Conservation (phyloP, 37 sponge, comb jelly and placozoan genomes). For the Agelas oroides region DNA sequence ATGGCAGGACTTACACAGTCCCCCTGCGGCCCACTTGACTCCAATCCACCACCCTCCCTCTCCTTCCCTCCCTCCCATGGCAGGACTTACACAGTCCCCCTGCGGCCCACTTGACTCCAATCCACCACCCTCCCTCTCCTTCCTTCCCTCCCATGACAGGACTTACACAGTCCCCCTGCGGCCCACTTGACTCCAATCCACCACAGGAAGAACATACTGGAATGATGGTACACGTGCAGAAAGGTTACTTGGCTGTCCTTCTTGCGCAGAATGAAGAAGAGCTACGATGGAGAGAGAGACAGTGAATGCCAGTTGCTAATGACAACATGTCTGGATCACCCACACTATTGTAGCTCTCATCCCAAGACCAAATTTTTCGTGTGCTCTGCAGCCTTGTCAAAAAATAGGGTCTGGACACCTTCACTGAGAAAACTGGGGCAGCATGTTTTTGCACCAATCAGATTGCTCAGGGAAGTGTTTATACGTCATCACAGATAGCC, state of each 20-base stretch:
- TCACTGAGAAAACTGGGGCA: too few species aligned
- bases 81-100: constrained; percentile 92
- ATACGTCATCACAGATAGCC: too few species aligned
- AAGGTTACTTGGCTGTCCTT: constrained; percentile 93
- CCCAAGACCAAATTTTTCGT: too few species aligned
- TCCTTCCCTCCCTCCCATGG: too few species aligned
- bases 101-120: constrained; percentile 95
- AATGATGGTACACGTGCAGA: constrained; percentile 96
- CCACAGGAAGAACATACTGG: constrained; percentile 93
- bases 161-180: constrained; percentile 94
- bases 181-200: constrained; percentile 98
- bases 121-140: too few species aligned
- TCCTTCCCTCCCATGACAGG: too few species aligned
- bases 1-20: constrained; percentile 91
- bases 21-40: constrained; percentile 94
- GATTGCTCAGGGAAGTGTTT: too few species aligned
- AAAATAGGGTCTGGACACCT: too few species aligned
- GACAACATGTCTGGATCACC: neutral
- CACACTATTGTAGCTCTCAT: neutral
- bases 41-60: constrained; percentile 99
- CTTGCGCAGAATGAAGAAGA: constrained; percentile 95
- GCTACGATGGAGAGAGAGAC: constrained; percentile 28
- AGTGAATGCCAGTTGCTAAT: neutral
- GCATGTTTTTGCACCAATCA: too few species aligned
- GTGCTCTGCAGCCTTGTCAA: too few species aligned